These are phyloP conservation scores for Chloroclystis v-ata DNA, from an alignment of 2,888 invertebrate species.

Conservation along the genomic window DNA sequence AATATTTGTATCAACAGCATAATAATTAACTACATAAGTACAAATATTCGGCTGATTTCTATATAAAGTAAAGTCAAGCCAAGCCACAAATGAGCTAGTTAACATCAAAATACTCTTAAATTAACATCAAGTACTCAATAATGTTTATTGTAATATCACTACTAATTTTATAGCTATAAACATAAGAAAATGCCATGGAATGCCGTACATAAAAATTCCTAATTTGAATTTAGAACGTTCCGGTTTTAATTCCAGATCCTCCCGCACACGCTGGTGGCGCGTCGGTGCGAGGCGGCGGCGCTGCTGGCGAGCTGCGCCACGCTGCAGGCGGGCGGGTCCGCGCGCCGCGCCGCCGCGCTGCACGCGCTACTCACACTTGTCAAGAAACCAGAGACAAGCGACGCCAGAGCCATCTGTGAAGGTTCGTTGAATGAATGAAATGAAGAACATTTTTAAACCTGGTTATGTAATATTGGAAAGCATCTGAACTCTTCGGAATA, in stretches of 20 bases:
- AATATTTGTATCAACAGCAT: no score
- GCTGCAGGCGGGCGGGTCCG: slow-evolving; percentile 45
- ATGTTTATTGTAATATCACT: no score
- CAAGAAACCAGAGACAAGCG: slow-evolving; percentile 58
- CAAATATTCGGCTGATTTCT: no score
- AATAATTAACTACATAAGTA: no score
- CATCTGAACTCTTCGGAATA: no score
- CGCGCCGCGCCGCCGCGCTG: slow-evolving; percentile 52
- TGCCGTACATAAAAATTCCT: no score
- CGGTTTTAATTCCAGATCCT: slow-evolving; percentile 45
- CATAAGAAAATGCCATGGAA: no score
- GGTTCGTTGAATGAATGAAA: slow-evolving; percentile 36
- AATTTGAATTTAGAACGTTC: neutral
- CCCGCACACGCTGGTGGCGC: slow-evolving; percentile 60
- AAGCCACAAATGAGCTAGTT: no score
- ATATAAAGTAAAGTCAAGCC: no score
- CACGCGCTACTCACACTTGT: slow-evolving; percentile 63
- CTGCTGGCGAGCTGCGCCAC: slow-evolving; percentile 51
- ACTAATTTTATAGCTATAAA: no score
- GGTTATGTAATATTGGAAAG: no score
- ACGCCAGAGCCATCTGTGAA: slow-evolving; percentile 59
- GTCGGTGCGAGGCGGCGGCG: slow-evolving; percentile 59
- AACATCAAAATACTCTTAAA: neutral
- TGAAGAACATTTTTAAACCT: no score
- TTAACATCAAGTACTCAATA: neutral